A percentile compares a stretch with the other conserved stretches of the same genome.
Evolutionary conservation across 2,797 vertebrate species (phyloP).

Genomic region (Rhinoraja longicauda): DNA sequence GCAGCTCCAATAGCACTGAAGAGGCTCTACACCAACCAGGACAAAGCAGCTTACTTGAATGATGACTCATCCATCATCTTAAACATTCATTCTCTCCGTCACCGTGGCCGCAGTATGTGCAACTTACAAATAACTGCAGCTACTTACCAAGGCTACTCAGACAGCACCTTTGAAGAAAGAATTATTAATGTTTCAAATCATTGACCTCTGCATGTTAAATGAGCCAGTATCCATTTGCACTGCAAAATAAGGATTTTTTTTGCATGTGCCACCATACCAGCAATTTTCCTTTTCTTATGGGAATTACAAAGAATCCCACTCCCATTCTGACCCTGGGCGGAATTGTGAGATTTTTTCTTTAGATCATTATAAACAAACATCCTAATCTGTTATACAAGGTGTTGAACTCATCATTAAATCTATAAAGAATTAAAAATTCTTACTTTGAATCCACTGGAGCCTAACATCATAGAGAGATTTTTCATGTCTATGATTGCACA

Average conservation of each 20-base stretch:
- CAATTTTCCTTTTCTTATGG: background rate
- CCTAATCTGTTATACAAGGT: background rate
- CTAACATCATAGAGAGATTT: slow-evolving; percentile 43
- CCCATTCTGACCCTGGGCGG: background rate
- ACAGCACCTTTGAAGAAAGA: too few relatives aligned
- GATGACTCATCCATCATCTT: too few relatives aligned
- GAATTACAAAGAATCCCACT: background rate
- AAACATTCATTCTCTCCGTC: too few relatives aligned
- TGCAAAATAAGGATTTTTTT: background rate
- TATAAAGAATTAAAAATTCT: slow-evolving; percentile 40
- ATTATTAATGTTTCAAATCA: background rate
- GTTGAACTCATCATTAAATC: background rate
- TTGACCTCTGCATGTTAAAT: background rate
- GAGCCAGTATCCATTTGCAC: background rate
- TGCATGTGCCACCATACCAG: background rate
- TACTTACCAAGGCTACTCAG: too few relatives aligned
- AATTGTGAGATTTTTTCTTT: background rate
- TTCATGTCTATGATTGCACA: slow-evolving; percentile 48
- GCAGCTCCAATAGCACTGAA: too few relatives aligned
- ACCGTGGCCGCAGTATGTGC: too few relatives aligned
- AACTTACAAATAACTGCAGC: too few relatives aligned
- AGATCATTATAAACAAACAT: background rate
- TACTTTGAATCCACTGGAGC: slow-evolving; percentile 54
- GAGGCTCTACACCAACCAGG: too few relatives aligned
- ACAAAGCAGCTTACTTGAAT: too few relatives aligned